phyloP scores from a whole-genome alignment of 2,888 invertebrate genomes.

The Lycocerus yunnanus region DNA sequence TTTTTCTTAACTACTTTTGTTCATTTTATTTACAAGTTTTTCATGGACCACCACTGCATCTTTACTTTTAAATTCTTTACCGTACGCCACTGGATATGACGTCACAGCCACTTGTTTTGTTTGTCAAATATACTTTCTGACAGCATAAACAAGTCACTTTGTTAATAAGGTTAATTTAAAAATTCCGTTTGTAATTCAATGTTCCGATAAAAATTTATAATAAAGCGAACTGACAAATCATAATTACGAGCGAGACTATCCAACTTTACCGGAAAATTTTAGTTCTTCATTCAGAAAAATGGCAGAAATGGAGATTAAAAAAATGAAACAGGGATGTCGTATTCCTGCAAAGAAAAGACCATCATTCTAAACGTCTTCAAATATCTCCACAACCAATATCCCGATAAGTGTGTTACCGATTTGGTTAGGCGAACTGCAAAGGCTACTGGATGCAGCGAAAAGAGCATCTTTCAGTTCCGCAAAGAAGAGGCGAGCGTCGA shows the following conservation, averaged over 20 bases:
- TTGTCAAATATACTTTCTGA: not conserved
- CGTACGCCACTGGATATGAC: not conserved
- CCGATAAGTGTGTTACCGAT: constrained; percentile 51
- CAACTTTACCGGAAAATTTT: not conserved
- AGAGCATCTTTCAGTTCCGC: constrained; percentile 53
- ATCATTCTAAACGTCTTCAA: constrained; percentile 55
- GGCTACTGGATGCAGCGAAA: constrained; percentile 55
- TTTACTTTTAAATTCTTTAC: too few species aligned
- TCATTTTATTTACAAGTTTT: too few species aligned
- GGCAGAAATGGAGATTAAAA: constrained; percentile 46
- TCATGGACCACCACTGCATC: too few species aligned
- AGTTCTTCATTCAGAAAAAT: constrained; percentile 6
- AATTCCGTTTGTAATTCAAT: not conserved
- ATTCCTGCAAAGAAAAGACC: constrained; percentile 53
- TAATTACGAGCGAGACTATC: not conserved
- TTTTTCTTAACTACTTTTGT: too few species aligned
- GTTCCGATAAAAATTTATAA: not conserved
- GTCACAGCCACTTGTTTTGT: not conserved
- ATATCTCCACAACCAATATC: constrained; percentile 49
- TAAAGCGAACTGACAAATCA: not conserved
- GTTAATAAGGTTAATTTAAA: not conserved
- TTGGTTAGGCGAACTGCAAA: constrained; percentile 50
- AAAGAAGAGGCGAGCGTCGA: constrained; percentile 53
- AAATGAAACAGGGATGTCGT: constrained; percentile 56
- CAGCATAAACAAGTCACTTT: not conserved